phyloP scores from a whole-genome alignment of 2,888 invertebrate species.

The Micoletzkya japonica region DNA sequence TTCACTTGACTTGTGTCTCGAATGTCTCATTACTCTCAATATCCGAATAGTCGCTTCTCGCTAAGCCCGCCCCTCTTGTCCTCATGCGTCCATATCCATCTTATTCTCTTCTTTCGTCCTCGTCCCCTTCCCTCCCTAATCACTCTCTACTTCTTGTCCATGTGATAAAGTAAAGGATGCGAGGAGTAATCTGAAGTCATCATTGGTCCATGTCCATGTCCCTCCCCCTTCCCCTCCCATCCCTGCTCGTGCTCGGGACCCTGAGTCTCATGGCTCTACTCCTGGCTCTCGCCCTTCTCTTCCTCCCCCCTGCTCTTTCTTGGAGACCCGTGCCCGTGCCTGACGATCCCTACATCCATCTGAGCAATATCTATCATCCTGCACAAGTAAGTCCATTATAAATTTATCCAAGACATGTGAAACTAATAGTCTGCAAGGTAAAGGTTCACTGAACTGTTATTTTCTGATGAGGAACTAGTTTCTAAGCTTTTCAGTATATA shows the following conservation, averaged over 20 bases:
- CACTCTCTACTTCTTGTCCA: not conserved
- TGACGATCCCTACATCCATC: too few species aligned
- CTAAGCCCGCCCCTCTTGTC: too few species aligned
- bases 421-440: too few species aligned
- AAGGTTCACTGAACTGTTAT: too few species aligned
- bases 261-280: not conserved
- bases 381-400: too few species aligned
- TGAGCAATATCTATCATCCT: not conserved
- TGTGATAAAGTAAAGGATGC: constrained; percentile 12
- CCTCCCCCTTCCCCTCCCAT: not conserved
- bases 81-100: not conserved
- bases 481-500: too few species aligned
- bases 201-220: not conserved
- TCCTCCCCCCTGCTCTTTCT: not conserved
- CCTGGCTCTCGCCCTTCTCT: not conserved
- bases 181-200: not conserved
- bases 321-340: too few species aligned
- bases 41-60: too few species aligned
- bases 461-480: too few species aligned
- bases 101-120: constrained; percentile 12
- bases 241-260: not conserved
- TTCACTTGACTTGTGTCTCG: not conserved
- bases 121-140: constrained; percentile 1
- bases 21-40: not conserved
- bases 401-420: too few species aligned